Evolutionary conservation across 1,140 invertebrate species (phyloP), one percentile per base, ranked within the genome.

Genomic region (Dufourea novaeangliae): DNA sequence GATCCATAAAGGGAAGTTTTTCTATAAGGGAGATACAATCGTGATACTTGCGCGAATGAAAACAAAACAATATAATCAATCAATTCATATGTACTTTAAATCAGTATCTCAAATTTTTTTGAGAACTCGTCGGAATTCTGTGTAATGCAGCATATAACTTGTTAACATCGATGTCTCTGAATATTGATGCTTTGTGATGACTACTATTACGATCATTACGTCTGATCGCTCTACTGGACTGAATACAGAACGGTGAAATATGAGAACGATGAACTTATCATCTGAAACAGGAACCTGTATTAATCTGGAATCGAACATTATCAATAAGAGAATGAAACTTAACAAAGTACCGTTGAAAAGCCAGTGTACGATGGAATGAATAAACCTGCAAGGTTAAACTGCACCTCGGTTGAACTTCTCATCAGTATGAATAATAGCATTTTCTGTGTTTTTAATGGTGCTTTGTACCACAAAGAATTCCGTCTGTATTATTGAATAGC

Each of bases 191-290:
- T 27, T 4, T 5, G 11, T 0, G 22, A 25, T 12, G 2, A 3
- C 22, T 27, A 27, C 12, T 27, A 12, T 1, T 8, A 27, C 0
- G 12, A 56, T 8, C 11, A n/a, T 56, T 4, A 12, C 27, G 25
- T 12, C 2, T 14, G 27, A 27, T 27, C 4, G 2, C 8, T 59
- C 17, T 62, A 37, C n/a, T 8, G n/a, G n/a, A 64, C 3, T n/a
- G 69, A 78, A 57, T 32, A 73, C 0, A 78, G 32, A 10, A 78
- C 69, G 11, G 76, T 46, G n/a, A 72, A 78, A 22, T 72, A 78
- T 20, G 68, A 78, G 34, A 78, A 61, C 8, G 69, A 63, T 11
- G 67, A 5, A 44, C 59, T 72, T n/a, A 29, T 25, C 11, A 77
- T 57, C 67, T 77, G 44, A 50, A 78, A 78, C 2, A n/a, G 11